Conservation (phyloP, 2,888 invertebrate genomes). For the Pollenia angustigena region DNA sequence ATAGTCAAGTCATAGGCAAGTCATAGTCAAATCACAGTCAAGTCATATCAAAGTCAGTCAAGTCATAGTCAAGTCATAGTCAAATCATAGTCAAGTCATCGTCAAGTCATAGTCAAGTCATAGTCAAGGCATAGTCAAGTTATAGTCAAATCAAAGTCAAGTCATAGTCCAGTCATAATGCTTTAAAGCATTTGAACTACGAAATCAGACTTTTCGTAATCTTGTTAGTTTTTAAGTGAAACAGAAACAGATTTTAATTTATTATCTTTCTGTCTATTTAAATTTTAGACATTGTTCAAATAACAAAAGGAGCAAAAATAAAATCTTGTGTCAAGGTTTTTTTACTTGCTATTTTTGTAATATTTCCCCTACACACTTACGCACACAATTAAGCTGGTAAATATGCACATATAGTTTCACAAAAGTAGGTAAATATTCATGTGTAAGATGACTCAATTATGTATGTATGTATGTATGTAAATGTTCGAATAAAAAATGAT, state of each 20-base stretch:
- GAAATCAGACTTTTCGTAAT: no score
- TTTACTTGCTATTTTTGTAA: not conserved
- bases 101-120: no score
- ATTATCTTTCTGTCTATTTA: constrained; percentile 34
- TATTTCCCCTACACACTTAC: constrained; percentile 10
- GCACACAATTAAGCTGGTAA: constrained; percentile 23
- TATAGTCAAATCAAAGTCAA: no score
- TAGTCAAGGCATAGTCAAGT: no score
- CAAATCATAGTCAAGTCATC: no score
- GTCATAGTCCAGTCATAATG: no score
- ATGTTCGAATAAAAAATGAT: constrained; percentile 23
- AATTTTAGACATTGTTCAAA: constrained; percentile 50
- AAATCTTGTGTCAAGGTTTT: constrained; percentile 56
- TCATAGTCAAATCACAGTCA: not conserved
- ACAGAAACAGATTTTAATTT: not conserved
- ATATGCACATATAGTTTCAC: not conserved
- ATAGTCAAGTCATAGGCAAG: not conserved
- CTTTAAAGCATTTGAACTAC: no score
- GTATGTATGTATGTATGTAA: not conserved
- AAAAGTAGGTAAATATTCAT: not conserved
- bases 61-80: no score
- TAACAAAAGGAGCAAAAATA: constrained; percentile 38
- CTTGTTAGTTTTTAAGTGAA: not conserved
- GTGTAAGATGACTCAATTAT: not conserved
- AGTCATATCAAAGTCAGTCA: not conserved